Evolutionary conservation across 2,113 vertebrate species (phyloP).

Genomic region (Recurvirostra avosetta): DNA sequence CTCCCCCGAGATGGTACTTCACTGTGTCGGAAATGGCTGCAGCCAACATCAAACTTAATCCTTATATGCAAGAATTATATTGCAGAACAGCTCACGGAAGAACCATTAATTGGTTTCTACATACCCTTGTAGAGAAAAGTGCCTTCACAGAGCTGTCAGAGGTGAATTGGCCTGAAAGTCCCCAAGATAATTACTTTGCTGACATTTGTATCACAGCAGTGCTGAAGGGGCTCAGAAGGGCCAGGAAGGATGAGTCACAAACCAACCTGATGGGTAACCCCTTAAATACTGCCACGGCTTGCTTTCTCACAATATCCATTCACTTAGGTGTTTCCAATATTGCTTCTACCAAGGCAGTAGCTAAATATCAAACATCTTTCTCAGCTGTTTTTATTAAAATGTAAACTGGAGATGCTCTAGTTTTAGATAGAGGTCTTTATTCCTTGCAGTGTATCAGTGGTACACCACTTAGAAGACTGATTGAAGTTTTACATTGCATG

Average conservation of each 20-base stretch:
- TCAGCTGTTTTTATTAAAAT: neutral
- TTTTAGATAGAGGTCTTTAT: neutral
- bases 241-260: neutral
- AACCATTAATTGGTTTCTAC: slow-evolving; percentile 7
- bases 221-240: neutral
- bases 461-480: neutral
- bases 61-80: neutral
- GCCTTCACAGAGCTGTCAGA: neutral
- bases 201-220: neutral
- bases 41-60: neutral
- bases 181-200: neutral
- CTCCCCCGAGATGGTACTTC: neutral
- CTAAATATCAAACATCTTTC: neutral
- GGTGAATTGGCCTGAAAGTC: neutral
- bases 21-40: neutral
- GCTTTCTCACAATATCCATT: neutral
- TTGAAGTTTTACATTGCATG: neutral
- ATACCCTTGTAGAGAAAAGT: neutral
- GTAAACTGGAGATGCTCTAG: neutral
- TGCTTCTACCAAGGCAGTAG: neutral
- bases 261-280: neutral
- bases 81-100: neutral
- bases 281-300: neutral
- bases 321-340: neutral
- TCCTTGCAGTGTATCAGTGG: neutral